Conservation (phyloP, 1,140 invertebrate genomes). For the Papilio machaon region DNA sequence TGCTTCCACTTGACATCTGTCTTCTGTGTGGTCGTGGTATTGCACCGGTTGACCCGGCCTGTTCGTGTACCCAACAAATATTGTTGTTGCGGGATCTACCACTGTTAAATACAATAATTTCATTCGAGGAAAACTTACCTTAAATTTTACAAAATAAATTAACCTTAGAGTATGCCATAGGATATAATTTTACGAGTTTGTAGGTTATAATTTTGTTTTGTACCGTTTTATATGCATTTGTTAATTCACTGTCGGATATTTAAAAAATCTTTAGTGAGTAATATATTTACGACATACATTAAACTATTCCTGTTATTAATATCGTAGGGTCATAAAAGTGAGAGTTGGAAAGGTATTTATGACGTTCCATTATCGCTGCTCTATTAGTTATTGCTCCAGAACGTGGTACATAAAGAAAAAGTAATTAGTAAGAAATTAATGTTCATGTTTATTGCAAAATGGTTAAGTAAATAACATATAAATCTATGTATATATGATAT, state of each 20-base stretch:
- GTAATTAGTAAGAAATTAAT: slow-evolving; percentile 11
- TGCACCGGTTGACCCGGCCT: neutral
- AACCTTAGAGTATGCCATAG: neutral
- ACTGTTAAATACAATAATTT: neutral
- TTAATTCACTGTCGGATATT: neutral
- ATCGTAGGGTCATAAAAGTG: neutral
- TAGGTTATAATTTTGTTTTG: neutral
- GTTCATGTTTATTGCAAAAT: neutral
- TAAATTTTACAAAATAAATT: neutral
- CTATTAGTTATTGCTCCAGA: neutral
- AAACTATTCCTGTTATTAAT: neutral
- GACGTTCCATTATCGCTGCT: neutral
- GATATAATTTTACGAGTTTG: neutral
- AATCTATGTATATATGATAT: no score
- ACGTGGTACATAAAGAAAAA: neutral
- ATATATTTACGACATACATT: neutral
- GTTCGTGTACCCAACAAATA: no score
- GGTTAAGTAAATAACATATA: neutral
- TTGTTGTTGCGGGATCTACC: neutral
- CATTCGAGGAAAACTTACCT: neutral
- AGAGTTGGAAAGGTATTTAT: slow-evolving; percentile 12
- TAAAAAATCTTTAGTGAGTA: neutral
- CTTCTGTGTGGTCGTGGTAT: neutral
- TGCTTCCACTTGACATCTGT: no score
- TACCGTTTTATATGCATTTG: neutral